Percentiles rank a stretch among this genome's conserved stretches.
Evolutionary conservation across 2,113 vertebrate species (phyloP).

Genomic region (Microcebus ravelobensis): DNA sequence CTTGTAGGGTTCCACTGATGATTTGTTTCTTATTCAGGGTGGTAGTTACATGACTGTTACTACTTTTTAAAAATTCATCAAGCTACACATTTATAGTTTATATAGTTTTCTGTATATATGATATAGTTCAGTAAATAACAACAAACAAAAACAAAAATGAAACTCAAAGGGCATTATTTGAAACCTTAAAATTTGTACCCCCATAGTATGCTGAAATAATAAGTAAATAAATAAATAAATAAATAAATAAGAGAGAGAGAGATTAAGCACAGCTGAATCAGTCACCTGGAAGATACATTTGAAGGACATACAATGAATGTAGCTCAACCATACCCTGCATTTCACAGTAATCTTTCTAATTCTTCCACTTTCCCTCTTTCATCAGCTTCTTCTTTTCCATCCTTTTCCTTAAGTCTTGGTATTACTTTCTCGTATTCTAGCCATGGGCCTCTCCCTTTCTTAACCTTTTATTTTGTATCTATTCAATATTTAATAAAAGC

Average conservation of each 20-base stretch:
- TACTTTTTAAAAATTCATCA: neutral
- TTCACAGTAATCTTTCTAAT: neutral
- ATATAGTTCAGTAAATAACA: neutral
- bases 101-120: neutral
- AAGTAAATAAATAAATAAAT: too few relatives aligned
- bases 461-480: neutral
- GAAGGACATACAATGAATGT: neutral
- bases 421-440: neutral
- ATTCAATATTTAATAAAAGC: neutral
- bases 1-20: neutral
- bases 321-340: neutral
- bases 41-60: neutral
- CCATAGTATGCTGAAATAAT: too few relatives aligned
- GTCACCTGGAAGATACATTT: neutral
- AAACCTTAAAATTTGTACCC: too few relatives aligned
- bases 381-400: neutral
- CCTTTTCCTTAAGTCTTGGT: neutral
- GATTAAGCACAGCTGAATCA: neutral
- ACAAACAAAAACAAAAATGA: neutral
- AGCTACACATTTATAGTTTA: neutral
- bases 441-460: neutral
- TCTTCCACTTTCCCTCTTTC: neutral
- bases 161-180: neutral
- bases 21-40: neutral
- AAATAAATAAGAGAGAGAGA: neutral